phyloP scores from a whole-genome alignment of 2,888 invertebrate species.

The Polia nebulosa region DNA sequence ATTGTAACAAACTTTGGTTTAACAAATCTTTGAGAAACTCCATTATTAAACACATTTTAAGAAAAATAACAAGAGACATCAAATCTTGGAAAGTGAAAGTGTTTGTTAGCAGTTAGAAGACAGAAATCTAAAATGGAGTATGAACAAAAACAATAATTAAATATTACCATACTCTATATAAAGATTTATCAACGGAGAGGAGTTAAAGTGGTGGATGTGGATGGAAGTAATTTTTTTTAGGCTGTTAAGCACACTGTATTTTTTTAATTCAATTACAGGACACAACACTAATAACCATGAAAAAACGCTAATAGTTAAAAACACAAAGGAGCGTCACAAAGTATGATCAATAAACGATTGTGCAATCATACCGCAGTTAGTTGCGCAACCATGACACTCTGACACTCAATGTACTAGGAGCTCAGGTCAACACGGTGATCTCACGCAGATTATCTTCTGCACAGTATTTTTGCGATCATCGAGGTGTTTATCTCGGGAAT shows the following conservation, averaged over 20 bases:
- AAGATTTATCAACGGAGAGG: not conserved
- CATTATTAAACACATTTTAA: slow-evolving; percentile 8
- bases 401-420: slow-evolving; percentile 25
- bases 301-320: slow-evolving; percentile 4
- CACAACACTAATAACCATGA: no score
- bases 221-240: not conserved
- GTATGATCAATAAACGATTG: slow-evolving; percentile 52
- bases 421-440: slow-evolving; percentile 12
- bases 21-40: slow-evolving; percentile 17
- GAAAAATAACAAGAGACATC: slow-evolving; percentile 7
- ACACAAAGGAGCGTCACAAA: slow-evolving; percentile 12
- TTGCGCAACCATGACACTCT: slow-evolving; percentile 51
- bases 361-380: slow-evolving; percentile 48
- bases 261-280: not conserved
- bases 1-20: slow-evolving; percentile 40
- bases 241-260: not conserved
- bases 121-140: no score
- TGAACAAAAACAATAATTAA: no score
- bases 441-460: not conserved
- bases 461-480: slow-evolving; percentile 16
- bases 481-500: no score
- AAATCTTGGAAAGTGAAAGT: slow-evolving; percentile 8
- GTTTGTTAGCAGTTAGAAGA: no score
- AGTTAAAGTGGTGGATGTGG: not conserved
- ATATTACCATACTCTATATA: no score